phyloP scores from a whole-genome alignment of 2,888 invertebrate species.

The Caenorhabditis doughertyi region DNA sequence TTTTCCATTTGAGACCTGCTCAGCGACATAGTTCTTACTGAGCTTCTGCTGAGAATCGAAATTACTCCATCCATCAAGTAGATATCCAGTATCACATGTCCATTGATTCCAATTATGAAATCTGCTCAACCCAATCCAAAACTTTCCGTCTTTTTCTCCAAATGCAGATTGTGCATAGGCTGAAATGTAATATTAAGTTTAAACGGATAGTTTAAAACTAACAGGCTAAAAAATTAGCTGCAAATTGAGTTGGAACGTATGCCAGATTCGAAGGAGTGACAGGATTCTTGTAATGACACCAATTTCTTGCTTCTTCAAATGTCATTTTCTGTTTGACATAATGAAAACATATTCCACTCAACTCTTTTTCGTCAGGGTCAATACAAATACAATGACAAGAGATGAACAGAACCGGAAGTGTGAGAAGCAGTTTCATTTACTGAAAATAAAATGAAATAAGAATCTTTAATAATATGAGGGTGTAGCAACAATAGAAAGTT shows the following conservation, averaged over 20 bases:
- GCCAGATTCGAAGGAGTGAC: constrained; percentile 6
- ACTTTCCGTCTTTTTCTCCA: constrained; percentile 1
- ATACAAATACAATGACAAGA: neutral
- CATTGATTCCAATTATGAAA: constrained; percentile 14
- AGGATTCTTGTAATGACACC: constrained; percentile 28
- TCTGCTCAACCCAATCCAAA: constrained; percentile 37
- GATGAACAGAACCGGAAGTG: neutral
- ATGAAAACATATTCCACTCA: constrained; percentile 21
- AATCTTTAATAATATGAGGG: neutral
- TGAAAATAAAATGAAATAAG: neutral
- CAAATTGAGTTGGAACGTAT: constrained; percentile 7
- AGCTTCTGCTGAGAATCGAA: constrained; percentile 14
- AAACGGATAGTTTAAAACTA: neutral
- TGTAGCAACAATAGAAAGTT: too few relatives aligned
- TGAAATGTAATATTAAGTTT: neutral
- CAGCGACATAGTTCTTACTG: constrained; percentile 19
- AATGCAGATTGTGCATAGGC: constrained; percentile 19
- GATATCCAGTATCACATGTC: neutral
- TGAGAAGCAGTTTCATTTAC: neutral
- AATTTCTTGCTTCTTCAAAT: constrained; percentile 13
- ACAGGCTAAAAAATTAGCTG: constrained; percentile 19
- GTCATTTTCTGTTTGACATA: constrained; percentile 24
- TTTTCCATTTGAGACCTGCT: constrained; percentile 25
- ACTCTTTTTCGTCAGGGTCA: constrained; percentile 15
- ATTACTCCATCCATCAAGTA: constrained; percentile 23